Evolutionary conservation across 2,888 invertebrate species (phyloP).

Genomic region (Diarsia brunnea): DNA sequence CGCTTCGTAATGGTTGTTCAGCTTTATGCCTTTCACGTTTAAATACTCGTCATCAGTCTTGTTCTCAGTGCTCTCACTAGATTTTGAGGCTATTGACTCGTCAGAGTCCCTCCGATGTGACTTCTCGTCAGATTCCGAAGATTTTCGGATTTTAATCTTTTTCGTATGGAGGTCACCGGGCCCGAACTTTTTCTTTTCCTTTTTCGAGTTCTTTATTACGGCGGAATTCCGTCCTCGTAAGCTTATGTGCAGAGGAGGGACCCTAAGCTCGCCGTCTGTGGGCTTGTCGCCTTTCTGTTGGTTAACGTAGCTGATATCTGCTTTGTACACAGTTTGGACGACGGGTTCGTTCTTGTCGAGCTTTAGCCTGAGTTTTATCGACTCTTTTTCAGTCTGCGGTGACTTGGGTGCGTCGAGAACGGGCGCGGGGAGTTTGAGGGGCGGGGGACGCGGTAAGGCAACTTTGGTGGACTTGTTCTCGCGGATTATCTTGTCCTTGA

Average conservation of each 20-base stretch:
- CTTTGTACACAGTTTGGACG: slow-evolving; percentile 94
- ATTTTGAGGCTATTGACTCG: slow-evolving; percentile 80
- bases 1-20: slow-evolving; percentile 84
- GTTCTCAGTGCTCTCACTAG: slow-evolving; percentile 81
- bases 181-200: slow-evolving; percentile 91
- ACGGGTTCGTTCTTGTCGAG: slow-evolving; percentile 96
- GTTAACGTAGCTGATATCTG: slow-evolving; percentile 94
- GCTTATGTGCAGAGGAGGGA: slow-evolving; percentile 97
- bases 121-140: slow-evolving; percentile 83
- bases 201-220: slow-evolving; percentile 95
- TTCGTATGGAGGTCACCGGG: slow-evolving; percentile 88
- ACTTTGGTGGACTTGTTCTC: slow-evolving; percentile 85
- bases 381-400: slow-evolving; percentile 91
- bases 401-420: slow-evolving; percentile 79
- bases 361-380: slow-evolving; percentile 95
- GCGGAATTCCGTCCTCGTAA: slow-evolving; percentile 96
- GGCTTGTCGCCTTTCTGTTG: slow-evolving; percentile 88
- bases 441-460: slow-evolving; percentile 80
- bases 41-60: slow-evolving; percentile 87
- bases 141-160: slow-evolving; percentile 89
- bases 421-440: slow-evolving; percentile 76
- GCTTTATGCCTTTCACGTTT: slow-evolving; percentile 82
- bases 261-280: slow-evolving; percentile 93
- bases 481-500: slow-evolving; percentile 85
- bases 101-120: slow-evolving; percentile 82